Conservation (phyloP, 2,113 vertebrate genomes). For the Propithecus coquereli region DNA sequence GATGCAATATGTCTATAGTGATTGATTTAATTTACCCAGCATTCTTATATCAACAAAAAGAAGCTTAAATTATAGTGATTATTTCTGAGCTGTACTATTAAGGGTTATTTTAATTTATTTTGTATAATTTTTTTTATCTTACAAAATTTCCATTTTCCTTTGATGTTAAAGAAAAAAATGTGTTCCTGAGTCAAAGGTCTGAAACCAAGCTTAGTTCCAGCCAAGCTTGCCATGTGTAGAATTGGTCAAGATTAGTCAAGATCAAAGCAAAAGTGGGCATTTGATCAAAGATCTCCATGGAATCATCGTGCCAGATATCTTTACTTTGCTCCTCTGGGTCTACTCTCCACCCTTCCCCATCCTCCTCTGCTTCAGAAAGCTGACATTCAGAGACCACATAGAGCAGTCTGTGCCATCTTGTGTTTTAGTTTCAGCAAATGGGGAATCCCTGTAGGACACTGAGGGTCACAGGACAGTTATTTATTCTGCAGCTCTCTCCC, state of each 20-base stretch:
- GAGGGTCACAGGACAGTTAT: neutral
- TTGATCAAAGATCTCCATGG: neutral
- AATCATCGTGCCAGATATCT: neutral
- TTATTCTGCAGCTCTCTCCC: fast-evolving
- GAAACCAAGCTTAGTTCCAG: neutral
- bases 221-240: neutral
- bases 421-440: neutral
- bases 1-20: neutral
- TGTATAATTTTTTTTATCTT: neutral
- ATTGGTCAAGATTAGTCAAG: neutral
- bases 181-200: neutral
- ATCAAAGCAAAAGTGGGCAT: neutral
- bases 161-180: neutral
- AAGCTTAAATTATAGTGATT: neutral
- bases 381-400: fast-evolving
- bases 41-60: neutral
- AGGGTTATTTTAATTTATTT: neutral
- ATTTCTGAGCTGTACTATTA: neutral
- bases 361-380: neutral
- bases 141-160: neutral
- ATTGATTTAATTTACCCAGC: neutral
- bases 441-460: neutral
- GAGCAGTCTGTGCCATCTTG: fast-evolving
- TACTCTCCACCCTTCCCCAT: neutral
- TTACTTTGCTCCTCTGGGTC: neutral